A percentile compares a stretch with the other conserved stretches of the same genome.
Conservation (phyloP, 2,888 invertebrate genomes). For the Oligia fasciuncula region DNA sequence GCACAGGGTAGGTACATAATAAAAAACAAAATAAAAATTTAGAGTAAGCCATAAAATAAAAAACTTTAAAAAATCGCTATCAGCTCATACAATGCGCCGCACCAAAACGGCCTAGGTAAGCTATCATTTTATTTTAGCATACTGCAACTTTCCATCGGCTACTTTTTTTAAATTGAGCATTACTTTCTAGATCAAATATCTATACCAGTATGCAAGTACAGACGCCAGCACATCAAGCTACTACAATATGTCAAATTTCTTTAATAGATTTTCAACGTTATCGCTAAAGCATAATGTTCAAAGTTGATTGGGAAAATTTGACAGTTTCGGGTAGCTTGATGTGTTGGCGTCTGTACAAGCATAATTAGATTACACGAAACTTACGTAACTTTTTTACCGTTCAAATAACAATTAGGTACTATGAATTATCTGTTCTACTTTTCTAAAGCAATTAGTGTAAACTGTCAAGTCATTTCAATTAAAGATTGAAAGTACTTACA, state of each 20-base stretch:
- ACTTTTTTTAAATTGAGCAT: conserved; percentile 42
- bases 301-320: no score
- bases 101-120: conserved; percentile 45
- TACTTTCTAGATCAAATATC: conserved; percentile 57
- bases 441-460: conserved; percentile 35
- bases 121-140: conserved; percentile 60
- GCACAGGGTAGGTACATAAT: neutral
- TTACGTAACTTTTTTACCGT: conserved; percentile 28
- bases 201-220: conserved; percentile 9
- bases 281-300: no score
- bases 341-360: neutral
- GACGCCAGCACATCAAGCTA: no score
- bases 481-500: conserved; percentile 49
- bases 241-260: no score
- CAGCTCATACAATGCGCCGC: conserved; percentile 27
- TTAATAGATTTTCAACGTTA: no score
- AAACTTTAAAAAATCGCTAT: conserved; percentile 36
- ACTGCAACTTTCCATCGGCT: conserved; percentile 45
- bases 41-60: neutral
- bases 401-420: conserved; percentile 33
- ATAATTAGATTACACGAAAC: conserved; percentile 22
- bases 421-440: neutral
- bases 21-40: neutral
- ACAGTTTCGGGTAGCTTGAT: no score
- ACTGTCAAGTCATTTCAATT: conserved; percentile 67